Evolutionary conservation across 2,113 vertebrate species (phyloP).

Genomic region (Vidua chalybeata): DNA sequence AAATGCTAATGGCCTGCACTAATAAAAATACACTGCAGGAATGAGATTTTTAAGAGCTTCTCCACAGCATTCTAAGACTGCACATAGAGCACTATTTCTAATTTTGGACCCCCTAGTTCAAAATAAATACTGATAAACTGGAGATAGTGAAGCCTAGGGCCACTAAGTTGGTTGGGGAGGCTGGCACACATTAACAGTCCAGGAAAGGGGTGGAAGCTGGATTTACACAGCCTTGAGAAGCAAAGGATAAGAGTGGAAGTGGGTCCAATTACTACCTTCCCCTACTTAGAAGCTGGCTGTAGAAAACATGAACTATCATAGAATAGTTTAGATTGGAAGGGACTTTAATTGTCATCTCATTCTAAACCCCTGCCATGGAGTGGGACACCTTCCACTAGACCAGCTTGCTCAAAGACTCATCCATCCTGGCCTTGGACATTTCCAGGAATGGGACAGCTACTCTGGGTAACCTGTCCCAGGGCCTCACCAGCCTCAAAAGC

Average conservation of each 20-base stretch:
- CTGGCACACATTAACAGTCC: neutral
- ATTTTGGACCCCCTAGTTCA: neutral
- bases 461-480: neutral
- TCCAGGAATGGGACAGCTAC: neutral
- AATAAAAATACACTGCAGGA: neutral
- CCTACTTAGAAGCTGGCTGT: neutral
- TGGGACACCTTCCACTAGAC: rapidly evolving
- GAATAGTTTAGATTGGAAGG: neutral
- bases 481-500: neutral
- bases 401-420: neutral
- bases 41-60: neutral
- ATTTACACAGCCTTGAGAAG: neutral
- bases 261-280: neutral
- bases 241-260: neutral
- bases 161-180: rapidly evolving
- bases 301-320: neutral
- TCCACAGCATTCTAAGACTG: neutral
- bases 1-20: neutral
- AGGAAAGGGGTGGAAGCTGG: neutral
- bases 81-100: neutral
- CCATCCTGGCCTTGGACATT: neutral
- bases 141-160: neutral
- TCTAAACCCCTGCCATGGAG: neutral
- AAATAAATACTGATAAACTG: neutral
- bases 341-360: neutral